phyloP scores from a whole-genome alignment of 2,888 invertebrate genomes.

The Netelia inedita region DNA sequence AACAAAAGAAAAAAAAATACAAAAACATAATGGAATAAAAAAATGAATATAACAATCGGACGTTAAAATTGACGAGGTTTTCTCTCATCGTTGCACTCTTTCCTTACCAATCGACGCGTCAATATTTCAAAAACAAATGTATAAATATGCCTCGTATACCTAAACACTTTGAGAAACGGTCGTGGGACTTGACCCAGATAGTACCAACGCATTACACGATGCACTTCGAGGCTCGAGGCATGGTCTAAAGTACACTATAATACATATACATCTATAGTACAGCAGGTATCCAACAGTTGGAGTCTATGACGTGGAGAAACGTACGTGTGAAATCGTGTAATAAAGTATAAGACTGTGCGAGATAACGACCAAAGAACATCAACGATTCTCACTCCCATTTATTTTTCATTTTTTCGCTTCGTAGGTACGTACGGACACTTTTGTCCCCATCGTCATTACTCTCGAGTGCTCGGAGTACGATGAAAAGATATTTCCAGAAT shows the following conservation, averaged over 20 bases:
- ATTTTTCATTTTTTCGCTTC: not conserved
- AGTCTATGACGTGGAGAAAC: not conserved
- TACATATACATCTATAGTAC: conserved; percentile 6
- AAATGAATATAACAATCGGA: not conserved
- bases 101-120: not conserved
- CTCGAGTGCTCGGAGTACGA: conserved; percentile 22
- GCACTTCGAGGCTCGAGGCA: conserved; percentile 41
- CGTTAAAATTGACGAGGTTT: not conserved
- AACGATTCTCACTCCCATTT: conserved; percentile 9
- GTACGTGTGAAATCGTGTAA: conserved; percentile 44
- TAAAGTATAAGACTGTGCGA: conserved; percentile 33
- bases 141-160: not conserved
- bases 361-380: conserved; percentile 41
- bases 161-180: conserved; percentile 34
- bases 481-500: conserved; percentile 33
- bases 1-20: not conserved
- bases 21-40: not conserved
- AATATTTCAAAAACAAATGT: conserved; percentile 9
- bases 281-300: not conserved
- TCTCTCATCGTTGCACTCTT: not conserved
- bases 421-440: not conserved
- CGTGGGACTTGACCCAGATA: conserved; percentile 59
- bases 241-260: conserved; percentile 5
- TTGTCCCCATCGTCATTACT: not conserved
- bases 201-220: conserved; percentile 38